phyloP scores from a whole-genome alignment of 2,888 invertebrate genomes.

The Pimpla rufipes region DNA sequence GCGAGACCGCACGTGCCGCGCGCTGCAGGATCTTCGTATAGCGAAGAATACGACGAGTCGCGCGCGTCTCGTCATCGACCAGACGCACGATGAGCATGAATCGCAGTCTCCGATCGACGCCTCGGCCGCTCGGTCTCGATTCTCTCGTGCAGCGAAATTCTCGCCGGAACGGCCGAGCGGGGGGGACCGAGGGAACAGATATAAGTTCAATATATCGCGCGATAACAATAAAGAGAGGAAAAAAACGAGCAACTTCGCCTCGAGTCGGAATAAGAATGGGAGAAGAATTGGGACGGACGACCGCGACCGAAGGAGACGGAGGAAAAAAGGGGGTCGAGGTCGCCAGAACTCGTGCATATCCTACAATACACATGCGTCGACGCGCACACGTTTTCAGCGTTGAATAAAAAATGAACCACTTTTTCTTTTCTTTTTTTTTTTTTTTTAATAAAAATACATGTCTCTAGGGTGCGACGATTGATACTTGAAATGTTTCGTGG shows the following conservation, averaged over 20 bases:
- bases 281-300: constrained; percentile 42
- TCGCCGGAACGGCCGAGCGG: constrained; percentile 19
- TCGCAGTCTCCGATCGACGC: constrained; percentile 35
- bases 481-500: not conserved
- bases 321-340: constrained; percentile 78
- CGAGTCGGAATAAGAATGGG: constrained; percentile 44
- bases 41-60: not conserved
- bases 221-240: constrained; percentile 30
- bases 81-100: constrained; percentile 37
- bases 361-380: not conserved
- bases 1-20: constrained; percentile 21
- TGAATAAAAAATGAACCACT: not conserved
- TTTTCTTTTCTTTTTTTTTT: not conserved
- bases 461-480: not conserved
- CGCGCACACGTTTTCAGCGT: not conserved
- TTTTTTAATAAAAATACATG: no score
- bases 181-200: not conserved
- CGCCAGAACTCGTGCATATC: constrained; percentile 59
- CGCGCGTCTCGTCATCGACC: constrained; percentile 5
- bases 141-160: constrained; percentile 57
- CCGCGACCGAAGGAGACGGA: not conserved
- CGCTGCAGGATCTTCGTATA: constrained; percentile 9
- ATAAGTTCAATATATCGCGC: constrained; percentile 15
- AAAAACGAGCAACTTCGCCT: constrained; percentile 25
- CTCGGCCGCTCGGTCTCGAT: constrained; percentile 39